A percentile compares a stretch with the other conserved stretches of the same genome.
These are phyloP conservation scores for Batillaria attramentaria DNA, from an alignment of 1,140 invertebrate species.

Conservation along the genomic window DNA sequence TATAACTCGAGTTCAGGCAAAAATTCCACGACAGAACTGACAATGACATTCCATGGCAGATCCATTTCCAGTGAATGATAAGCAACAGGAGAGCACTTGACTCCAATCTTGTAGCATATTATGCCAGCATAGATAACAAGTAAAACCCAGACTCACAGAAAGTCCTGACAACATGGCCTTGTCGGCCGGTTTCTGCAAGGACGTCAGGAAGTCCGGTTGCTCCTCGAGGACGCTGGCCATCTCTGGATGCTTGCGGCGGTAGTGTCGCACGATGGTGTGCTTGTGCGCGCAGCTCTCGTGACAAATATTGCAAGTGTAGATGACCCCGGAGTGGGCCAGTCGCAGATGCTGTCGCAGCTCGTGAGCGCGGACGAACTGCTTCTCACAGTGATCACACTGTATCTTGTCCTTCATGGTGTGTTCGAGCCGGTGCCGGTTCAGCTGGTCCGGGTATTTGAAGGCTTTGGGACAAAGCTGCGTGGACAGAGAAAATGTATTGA, in stretches of 20 bases:
- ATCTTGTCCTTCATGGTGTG: conserved; percentile 64
- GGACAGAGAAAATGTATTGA: too few species aligned
- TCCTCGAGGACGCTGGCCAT: conserved; percentile 49
- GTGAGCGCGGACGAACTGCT: conserved; percentile 71
- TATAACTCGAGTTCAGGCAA: too few species aligned
- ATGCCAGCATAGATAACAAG: too few species aligned
- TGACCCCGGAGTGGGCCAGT: conserved; percentile 70
- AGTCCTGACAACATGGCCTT: background rate
- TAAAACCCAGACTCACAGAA: background rate
- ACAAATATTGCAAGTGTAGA: conserved; percentile 73
- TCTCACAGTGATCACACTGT: conserved; percentile 69
- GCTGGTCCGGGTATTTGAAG: conserved; percentile 73
- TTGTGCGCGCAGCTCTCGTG: conserved; percentile 63
- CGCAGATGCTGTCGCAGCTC: conserved; percentile 71
- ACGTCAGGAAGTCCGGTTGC: conserved; percentile 48
- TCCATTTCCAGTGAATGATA: too few species aligned
- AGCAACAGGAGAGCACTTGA: too few species aligned
- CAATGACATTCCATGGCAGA: too few species aligned
- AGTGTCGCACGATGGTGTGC: conserved; percentile 73
- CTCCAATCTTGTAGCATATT: too few species aligned
- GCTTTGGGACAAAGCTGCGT: conserved; percentile 28
- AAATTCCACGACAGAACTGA: too few species aligned
- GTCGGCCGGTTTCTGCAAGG: conserved; percentile 54
- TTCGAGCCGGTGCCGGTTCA: conserved; percentile 69
- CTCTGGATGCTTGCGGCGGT: conserved; percentile 70